Evolutionary conservation across 2,797 vertebrate species (phyloP), one percentile per base, ranked within the genome.

Genomic region (Sylvilagus floridanus): DNA sequence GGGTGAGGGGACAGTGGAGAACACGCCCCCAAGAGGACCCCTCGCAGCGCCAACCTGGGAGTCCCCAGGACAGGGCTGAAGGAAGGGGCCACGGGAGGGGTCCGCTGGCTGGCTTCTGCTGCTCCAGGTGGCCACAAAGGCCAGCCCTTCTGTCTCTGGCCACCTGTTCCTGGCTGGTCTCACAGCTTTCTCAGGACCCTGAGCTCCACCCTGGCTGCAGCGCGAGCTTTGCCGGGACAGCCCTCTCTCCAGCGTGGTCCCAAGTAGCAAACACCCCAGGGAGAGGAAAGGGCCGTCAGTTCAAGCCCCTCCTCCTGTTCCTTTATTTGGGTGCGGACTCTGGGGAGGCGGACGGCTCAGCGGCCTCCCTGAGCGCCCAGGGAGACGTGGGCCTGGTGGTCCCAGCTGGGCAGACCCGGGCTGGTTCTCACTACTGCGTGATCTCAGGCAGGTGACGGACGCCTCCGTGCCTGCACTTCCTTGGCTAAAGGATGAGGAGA

Each of bases 381-480:
- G 35, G 84, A 82, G 75, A 57, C 24, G 87, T 79, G 22, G 65
- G 35, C 75, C 60, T 83, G 62, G 92, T 50, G 77, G 72, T 73
- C 42, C 66, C 66, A 92, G 42, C 69, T 75, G 57, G 83, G 42
- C n/a, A 69, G 81, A 28, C 32, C 37, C 81, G 63, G 26, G 30
- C 42, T 32, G 77, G 68, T 73, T 52, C 62, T 95, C 76, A 91
- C 19, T 60, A 19, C 16, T 76, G 62, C 69, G 37, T 87, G 93
- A 82, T 54, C n/a, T 50, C 22, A 42, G 79, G 72, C 69, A 75
- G 85, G 84, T 65, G 63, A 89, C 42, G 79, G 65, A 65, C 47
- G 22, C 57, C 28, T 62, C 24, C 83, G 17, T 50, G 69, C 75
- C 88, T 94, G 94, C 30, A 30, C 87, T 95, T 94, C 86, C 73